phyloP scores from a whole-genome alignment of 1,140 invertebrate species.

The Drosophila baimaii region DNA sequence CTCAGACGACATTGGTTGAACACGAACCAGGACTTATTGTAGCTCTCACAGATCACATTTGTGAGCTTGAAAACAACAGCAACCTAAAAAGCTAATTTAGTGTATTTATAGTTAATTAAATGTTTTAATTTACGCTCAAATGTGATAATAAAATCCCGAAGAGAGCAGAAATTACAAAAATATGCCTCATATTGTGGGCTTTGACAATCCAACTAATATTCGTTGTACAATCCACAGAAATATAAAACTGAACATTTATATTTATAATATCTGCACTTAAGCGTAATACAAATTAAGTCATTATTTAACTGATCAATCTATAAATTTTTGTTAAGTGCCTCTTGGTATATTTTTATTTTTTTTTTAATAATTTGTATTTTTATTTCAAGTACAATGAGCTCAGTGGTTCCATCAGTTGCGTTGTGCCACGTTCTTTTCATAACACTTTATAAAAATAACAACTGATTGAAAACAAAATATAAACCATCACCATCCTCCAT shows the following conservation, averaged over 20 bases:
- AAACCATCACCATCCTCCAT: no score
- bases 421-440: no score
- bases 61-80: constrained; percentile 3
- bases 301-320: not conserved
- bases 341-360: not conserved
- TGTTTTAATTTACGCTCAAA: not conserved
- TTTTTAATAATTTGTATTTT: not conserved
- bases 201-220: not conserved
- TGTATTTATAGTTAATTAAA: not conserved
- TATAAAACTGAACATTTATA: not conserved
- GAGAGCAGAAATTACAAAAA: not conserved
- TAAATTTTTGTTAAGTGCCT: not conserved
- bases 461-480: no score
- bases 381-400: no score
- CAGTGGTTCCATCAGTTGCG: no score
- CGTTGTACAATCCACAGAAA: not conserved
- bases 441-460: no score
- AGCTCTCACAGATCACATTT: constrained; percentile 2
- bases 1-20: constrained; percentile 10
- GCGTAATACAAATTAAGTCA: not conserved
- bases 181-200: not conserved
- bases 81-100: not conserved
- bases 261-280: not conserved
- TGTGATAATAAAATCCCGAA: not conserved
- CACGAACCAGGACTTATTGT: constrained; percentile 7